Percentiles rank a stretch among this genome's conserved stretches.
Conservation (phyloP, 2,113 vertebrate species). For the Saiga tatarica region DNA sequence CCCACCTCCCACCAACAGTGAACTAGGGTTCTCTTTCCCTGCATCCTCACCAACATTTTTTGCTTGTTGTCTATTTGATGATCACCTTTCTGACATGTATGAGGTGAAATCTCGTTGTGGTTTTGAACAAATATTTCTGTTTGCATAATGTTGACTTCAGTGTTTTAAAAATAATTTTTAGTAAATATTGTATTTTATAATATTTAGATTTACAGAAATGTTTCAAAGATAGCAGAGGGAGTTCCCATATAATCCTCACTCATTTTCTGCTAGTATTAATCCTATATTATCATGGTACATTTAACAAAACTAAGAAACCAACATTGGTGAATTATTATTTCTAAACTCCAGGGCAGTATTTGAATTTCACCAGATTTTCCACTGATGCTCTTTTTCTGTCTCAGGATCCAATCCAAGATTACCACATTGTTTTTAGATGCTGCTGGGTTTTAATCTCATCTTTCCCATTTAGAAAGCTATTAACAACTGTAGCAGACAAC, state of each 20-base stretch:
- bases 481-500: not conserved
- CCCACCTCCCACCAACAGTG: not conserved
- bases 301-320: conserved; percentile 17
- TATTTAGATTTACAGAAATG: conserved; percentile 2
- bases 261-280: not conserved
- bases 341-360: not conserved
- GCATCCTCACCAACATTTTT: not conserved
- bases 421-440: not conserved
- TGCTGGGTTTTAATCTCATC: not conserved
- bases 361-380: not conserved
- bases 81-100: not conserved
- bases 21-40: not conserved
- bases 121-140: not conserved
- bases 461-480: not conserved
- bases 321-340: not conserved
- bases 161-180: not conserved
- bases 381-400: not conserved
- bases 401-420: not conserved
- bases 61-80: not conserved
- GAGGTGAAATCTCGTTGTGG: not conserved
- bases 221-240: not conserved
- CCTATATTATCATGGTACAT: not conserved
- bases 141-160: not conserved
- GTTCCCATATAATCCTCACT: not conserved
- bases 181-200: not conserved